These are phyloP conservation scores for Gobius niger DNA, from an alignment of 2,113 vertebrate species.

Conservation along the genomic window DNA sequence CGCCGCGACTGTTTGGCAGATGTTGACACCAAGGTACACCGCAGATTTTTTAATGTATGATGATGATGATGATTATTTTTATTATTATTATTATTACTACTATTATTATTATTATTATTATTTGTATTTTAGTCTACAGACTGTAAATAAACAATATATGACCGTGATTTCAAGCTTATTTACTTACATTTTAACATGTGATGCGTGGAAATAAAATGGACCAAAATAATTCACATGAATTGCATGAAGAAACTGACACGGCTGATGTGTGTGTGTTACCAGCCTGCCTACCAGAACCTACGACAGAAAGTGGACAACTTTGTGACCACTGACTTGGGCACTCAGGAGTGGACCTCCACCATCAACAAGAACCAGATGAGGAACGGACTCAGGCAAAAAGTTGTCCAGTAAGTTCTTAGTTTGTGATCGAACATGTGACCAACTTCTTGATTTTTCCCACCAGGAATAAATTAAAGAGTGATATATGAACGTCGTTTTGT, in stretches of 20 bases:
- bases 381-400: constrained; percentile 91
- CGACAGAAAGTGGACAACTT: constrained; percentile 98
- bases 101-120: background rate
- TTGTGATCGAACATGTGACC: too few relatives aligned
- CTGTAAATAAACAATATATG: background rate
- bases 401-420: constrained; percentile 87
- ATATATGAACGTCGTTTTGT: background rate
- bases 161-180: background rate
- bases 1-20: constrained; percentile 94
- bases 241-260: background rate
- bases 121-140: background rate
- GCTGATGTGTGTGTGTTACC: background rate
- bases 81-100: background rate
- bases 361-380: constrained; percentile 98
- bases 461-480: too few relatives aligned
- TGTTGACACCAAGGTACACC: constrained; percentile 91
- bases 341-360: constrained; percentile 93
- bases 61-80: too few relatives aligned
- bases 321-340: constrained; percentile 91
- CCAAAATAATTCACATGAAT: background rate
- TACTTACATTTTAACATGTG: background rate
- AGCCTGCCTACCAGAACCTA: constrained; percentile 98
- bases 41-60: constrained; percentile 1
- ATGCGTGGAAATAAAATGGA: background rate
- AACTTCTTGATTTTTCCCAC: too few relatives aligned